phyloP scores from a whole-genome alignment of 2,797 vertebrate species.

The Pachyuromys duprasi region DNA sequence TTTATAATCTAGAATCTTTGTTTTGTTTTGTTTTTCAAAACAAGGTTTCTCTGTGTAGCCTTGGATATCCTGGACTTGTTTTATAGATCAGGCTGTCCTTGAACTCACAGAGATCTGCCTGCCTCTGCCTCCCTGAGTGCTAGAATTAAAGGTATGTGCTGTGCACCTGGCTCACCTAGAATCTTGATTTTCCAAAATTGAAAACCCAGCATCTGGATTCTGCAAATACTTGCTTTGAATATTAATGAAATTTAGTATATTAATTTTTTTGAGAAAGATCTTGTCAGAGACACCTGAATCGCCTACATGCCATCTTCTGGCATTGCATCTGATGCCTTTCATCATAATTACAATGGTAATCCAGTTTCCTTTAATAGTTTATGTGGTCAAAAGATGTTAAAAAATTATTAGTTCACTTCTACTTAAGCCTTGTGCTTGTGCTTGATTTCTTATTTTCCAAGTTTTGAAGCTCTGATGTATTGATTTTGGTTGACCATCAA shows the following conservation, averaged over 20 bases:
- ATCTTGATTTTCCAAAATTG: conserved; percentile 80
- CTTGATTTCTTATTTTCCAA: not conserved
- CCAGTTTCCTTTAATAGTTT: conserved; percentile 16
- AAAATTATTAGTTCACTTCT: conserved; percentile 31
- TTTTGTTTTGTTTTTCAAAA: too few relatives aligned
- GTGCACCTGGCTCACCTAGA: not conserved
- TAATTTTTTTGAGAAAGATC: conserved; percentile 53
- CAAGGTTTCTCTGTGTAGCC: too few relatives aligned
- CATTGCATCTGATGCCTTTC: conserved; percentile 56
- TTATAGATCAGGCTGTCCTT: too few relatives aligned
- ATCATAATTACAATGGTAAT: conserved; percentile 64
- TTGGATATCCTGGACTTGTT: too few relatives aligned
- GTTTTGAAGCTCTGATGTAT: conserved; percentile 33
- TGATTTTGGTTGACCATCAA: conserved; percentile 39
- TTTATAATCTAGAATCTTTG: conserved; percentile 56
- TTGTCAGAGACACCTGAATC: conserved; percentile 25
- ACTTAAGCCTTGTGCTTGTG: conserved; percentile 39
- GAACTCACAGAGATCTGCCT: too few relatives aligned
- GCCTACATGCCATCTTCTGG: conserved; percentile 4
- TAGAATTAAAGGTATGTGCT: too few relatives aligned
- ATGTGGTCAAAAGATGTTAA: conserved; percentile 63
- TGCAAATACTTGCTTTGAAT: conserved; percentile 32
- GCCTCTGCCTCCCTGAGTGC: too few relatives aligned
- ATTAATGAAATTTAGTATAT: conserved; percentile 66
- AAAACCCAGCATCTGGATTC: conserved; percentile 54